phyloP scores from a whole-genome alignment of 2,888 invertebrate species.

The Eueremaeus valkanovi region DNA sequence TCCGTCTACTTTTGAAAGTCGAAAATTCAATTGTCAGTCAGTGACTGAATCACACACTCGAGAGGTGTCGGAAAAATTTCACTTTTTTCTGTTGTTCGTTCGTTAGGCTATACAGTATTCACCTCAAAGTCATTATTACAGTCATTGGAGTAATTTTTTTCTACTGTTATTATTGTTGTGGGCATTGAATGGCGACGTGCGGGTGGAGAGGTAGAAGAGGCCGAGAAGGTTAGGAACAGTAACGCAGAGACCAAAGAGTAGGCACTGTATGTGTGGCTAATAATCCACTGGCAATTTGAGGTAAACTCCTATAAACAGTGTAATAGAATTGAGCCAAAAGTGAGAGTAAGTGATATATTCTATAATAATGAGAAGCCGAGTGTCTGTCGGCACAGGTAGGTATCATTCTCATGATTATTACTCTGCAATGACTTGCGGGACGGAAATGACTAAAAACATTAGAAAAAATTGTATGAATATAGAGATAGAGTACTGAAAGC shows the following conservation, averaged over 20 bases:
- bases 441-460: background rate
- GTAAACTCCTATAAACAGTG: background rate
- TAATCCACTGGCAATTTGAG: background rate
- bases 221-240: background rate
- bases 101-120: background rate
- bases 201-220: background rate
- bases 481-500: background rate
- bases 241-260: background rate
- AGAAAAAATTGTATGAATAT: background rate
- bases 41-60: background rate
- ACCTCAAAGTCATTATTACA: too few species aligned
- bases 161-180: too few species aligned
- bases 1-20: background rate
- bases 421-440: background rate
- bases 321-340: background rate
- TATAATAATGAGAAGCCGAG: background rate
- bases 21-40: background rate
- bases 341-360: conserved; percentile 4
- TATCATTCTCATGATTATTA: too few species aligned
- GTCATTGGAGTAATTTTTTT: too few species aligned
- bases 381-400: conserved; percentile 8
- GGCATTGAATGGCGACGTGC: background rate
- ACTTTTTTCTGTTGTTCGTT: too few species aligned
- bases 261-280: background rate
- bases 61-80: background rate